Evolutionary conservation across 1,140 invertebrate species (phyloP), one percentile per base, ranked within the genome.

Genomic region (Melipona quadrifasciata): DNA sequence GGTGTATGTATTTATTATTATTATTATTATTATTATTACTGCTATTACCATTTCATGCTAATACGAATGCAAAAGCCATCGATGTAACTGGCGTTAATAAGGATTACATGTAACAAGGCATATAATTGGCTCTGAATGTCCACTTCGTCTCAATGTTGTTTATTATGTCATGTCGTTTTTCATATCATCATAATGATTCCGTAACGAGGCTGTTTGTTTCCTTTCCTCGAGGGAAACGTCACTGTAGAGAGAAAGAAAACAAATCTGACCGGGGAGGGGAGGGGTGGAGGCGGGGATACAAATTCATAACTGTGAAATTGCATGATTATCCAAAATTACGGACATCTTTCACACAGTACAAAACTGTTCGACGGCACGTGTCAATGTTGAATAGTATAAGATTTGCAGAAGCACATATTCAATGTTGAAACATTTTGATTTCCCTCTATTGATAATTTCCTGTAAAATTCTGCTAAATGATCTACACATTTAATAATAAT

Each of bases 161-260:
- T 47, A 39, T 47, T 87, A 90, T 47, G 8, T 47, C 39, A 47
- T 10, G 39, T 47, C 39, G 39, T 47, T 47, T 47, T 10, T 47
- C 39, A 10, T 47, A 91, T 92, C 88, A 87, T 90, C 85, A 82
- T 90, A 91, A 92, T 84, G 90, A 91, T 84, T 80, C 86, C 89
- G 85, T 93, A 93, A 93, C 92, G 92, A 93, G 91, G 91, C 85
- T 90, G 91, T 92, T 93, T 93, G 92, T 93, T 87, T 91, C 84
- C 90, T 90, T 89, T 83, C 90, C 90, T 89, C 55, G 73, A 88
- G 83, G 65, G 80, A 80, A 57, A 74, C 67, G 77, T 3, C 65
- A 55, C 74, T 67, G n/a, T 19, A 39, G 53, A 70, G 61, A 70
- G 34, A n/a, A 61, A 70, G 34, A 34, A 61, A 34, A 57, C 55